Evolutionary conservation across 2,888 invertebrate genomes (phyloP).

Genomic region (Caenorhabditis sulstoni): DNA sequence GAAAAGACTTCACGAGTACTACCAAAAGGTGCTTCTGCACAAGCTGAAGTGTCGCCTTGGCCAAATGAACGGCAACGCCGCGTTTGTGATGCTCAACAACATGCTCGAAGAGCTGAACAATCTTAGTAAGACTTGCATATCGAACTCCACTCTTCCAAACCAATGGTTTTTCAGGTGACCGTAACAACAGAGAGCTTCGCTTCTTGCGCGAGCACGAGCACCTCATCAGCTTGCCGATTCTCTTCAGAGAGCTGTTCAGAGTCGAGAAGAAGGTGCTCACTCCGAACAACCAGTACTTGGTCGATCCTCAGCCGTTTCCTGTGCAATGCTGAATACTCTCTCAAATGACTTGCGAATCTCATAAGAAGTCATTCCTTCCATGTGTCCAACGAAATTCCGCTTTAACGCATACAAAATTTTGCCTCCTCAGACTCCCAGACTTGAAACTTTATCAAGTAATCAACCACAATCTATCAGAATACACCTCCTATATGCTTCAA

Average conservation of each 20-base stretch:
- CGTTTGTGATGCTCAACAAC: too few species aligned
- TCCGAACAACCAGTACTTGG: neutral
- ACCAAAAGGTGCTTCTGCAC: neutral
- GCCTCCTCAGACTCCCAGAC: neutral
- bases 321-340: neutral
- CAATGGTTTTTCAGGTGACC: conserved; percentile 25
- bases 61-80: too few species aligned
- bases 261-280: conserved; percentile 6
- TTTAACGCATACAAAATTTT: neutral
- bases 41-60: neutral
- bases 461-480: too few species aligned
- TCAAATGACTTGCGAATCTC: neutral
- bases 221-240: conserved; percentile 25
- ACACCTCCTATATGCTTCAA: too few species aligned
- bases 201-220: conserved; percentile 23
- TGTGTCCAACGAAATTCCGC: conserved; percentile 1
- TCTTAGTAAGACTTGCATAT: conserved; percentile 25
- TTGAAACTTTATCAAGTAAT: too few species aligned
- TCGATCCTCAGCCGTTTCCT: neutral
- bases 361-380: neutral
- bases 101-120: neutral
- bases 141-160: too few species aligned
- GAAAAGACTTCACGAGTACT: neutral
- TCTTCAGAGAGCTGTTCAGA: conserved; percentile 52
- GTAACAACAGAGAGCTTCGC: conserved; percentile 11